A percentile compares a stretch with the other conserved stretches of the same genome.
Evolutionary conservation across 2,888 invertebrate genomes (phyloP).

Genomic region (Artemia sinica): DNA sequence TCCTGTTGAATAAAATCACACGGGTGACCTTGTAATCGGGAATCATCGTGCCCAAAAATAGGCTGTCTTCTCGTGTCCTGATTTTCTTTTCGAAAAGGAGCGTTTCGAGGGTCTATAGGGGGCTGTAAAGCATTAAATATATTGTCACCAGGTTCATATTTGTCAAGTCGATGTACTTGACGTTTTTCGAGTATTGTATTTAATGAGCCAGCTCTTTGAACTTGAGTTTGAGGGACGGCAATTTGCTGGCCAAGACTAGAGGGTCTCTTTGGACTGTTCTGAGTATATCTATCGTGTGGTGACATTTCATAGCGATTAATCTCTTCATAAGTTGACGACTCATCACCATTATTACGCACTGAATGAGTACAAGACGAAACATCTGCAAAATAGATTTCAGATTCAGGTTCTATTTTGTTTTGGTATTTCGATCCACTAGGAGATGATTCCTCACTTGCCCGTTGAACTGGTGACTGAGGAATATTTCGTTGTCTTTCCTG

Average conservation of each 20-base stretch:
- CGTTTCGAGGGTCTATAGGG: background rate
- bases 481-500: slow-evolving; percentile 3
- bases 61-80: background rate
- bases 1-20: background rate
- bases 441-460: background rate
- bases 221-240: slow-evolving; percentile 14
- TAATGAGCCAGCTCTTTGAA: background rate
- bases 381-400: slow-evolving; percentile 69
- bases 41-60: slow-evolving; percentile 1
- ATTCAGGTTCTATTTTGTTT: slow-evolving; percentile 39
- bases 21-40: background rate
- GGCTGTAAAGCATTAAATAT: background rate
- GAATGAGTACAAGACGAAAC: slow-evolving; percentile 58
- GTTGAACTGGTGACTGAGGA: background rate
- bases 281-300: background rate
- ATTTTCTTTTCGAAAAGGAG: background rate
- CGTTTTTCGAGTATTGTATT: slow-evolving; percentile 13
- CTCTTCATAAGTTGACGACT: slow-evolving; percentile 41
- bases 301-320: slow-evolving; percentile 17
- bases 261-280: slow-evolving; percentile 8
- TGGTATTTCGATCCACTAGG: slow-evolving; percentile 16
- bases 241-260: slow-evolving; percentile 13
- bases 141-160: background rate
- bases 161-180: background rate
- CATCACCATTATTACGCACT: slow-evolving; percentile 39